Percentiles rank a stretch among this genome's conserved stretches.
Conservation (phyloP, 2,797 vertebrate genomes). For the Pantherophis alleghaniensis region DNA sequence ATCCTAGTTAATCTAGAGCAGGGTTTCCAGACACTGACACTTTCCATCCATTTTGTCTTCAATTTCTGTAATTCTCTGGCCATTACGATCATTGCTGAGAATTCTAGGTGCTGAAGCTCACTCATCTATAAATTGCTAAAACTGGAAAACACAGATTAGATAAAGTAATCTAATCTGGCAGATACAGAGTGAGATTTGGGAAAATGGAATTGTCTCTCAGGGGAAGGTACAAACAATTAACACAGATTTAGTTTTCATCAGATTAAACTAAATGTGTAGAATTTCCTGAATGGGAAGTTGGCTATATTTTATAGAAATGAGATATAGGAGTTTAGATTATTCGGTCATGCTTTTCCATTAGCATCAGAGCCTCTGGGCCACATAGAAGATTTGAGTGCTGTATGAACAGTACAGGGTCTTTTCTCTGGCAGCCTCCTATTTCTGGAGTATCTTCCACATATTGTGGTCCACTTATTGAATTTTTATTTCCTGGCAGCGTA, state of each 20-base stretch:
- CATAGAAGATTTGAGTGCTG: background rate
- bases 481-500: background rate
- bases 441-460: background rate
- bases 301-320: background rate
- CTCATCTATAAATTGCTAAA: background rate
- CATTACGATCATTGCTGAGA: background rate
- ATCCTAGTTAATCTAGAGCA: background rate
- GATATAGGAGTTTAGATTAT: background rate
- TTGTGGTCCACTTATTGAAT: background rate
- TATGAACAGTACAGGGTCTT: background rate
- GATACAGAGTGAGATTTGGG: background rate
- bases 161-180: background rate
- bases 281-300: background rate
- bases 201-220: background rate
- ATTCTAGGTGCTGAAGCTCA: background rate
- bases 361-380: background rate
- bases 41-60: background rate
- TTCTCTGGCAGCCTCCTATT: background rate
- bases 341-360: background rate
- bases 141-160: background rate
- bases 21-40: background rate
- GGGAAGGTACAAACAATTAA: background rate
- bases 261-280: background rate
- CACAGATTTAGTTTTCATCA: background rate
- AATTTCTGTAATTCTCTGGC: background rate